Percentiles rank a stretch among this genome's conserved stretches.
These are phyloP conservation scores for Epinotia ramella DNA, from an alignment of 2,888 invertebrate genomes.

Conservation along the genomic window DNA sequence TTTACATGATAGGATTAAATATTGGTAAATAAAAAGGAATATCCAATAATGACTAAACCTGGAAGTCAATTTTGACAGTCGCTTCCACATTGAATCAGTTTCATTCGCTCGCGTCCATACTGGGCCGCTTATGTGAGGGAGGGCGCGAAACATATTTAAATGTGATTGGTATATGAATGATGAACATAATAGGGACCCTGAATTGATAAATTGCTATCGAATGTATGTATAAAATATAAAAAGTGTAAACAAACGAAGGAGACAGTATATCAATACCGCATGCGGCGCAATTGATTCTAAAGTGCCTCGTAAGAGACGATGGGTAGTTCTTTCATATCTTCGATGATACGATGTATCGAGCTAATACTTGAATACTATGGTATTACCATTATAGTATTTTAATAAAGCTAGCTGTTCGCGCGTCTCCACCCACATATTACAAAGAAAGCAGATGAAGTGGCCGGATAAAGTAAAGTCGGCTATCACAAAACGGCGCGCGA, in stretches of 20 bases:
- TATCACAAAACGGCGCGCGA: too few species aligned
- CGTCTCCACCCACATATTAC: too few species aligned
- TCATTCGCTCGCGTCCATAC: too few species aligned
- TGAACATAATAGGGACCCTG: neutral
- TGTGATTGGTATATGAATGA: too few species aligned
- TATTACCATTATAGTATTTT: neutral
- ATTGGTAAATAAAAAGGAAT: neutral
- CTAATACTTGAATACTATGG: neutral
- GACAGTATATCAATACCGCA: constrained; percentile 14
- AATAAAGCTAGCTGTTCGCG: neutral
- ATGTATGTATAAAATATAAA: constrained; percentile 1
- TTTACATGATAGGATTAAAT: neutral
- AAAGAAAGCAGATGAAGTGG: too few species aligned
- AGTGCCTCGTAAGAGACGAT: constrained; percentile 8
- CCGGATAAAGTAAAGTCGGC: too few species aligned
- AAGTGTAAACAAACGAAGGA: neutral
- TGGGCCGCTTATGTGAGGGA: too few species aligned
- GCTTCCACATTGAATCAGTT: neutral
- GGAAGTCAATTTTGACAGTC: neutral
- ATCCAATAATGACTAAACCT: neutral
- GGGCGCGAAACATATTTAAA: too few species aligned
- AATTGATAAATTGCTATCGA: neutral
- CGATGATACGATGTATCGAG: neutral
- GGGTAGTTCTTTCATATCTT: neutral
- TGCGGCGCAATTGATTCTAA: constrained; percentile 34